phyloP scores from a whole-genome alignment of 2,888 invertebrate species.

The Geotrupes spiniger region DNA sequence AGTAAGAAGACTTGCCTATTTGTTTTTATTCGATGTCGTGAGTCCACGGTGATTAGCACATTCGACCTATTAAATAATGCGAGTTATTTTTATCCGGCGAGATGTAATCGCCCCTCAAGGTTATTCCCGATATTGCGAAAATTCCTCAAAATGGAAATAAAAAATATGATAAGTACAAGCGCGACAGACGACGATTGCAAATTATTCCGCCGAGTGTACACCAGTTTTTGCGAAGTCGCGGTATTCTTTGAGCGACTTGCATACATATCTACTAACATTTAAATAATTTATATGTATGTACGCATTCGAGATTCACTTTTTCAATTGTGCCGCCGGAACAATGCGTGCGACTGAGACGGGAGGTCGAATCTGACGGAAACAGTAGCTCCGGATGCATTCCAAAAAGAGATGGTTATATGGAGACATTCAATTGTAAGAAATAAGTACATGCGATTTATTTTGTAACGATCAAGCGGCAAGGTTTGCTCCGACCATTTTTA shows the following conservation, averaged over 20 bases:
- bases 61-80: too few relatives aligned
- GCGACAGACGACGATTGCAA: conserved; percentile 37
- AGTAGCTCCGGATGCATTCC: conserved; percentile 11
- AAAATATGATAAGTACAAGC: conserved; percentile 39
- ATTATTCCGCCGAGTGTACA: conserved; percentile 46
- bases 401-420: conserved; percentile 28
- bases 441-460: conserved; percentile 42
- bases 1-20: too few relatives aligned
- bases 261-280: conserved; percentile 52
- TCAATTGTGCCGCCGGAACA: conserved; percentile 45
- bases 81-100: too few relatives aligned
- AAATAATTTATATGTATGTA: conserved; percentile 53
- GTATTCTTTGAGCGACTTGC: conserved; percentile 51
- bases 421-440: conserved; percentile 42
- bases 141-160: conserved; percentile 34
- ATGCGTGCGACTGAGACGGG: conserved; percentile 41
- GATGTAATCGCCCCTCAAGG: too few relatives aligned
- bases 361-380: conserved; percentile 40
- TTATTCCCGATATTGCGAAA: too few relatives aligned
- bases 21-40: too few relatives aligned
- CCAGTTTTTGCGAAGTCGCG: conserved; percentile 49
- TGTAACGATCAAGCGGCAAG: conserved; percentile 38
- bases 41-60: too few relatives aligned
- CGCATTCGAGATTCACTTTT: conserved; percentile 48
- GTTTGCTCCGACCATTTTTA: conserved; percentile 40